Base-by-base conservation (phyloP, 2,888 invertebrate species). In the Diadegma fenestrale region DNA sequence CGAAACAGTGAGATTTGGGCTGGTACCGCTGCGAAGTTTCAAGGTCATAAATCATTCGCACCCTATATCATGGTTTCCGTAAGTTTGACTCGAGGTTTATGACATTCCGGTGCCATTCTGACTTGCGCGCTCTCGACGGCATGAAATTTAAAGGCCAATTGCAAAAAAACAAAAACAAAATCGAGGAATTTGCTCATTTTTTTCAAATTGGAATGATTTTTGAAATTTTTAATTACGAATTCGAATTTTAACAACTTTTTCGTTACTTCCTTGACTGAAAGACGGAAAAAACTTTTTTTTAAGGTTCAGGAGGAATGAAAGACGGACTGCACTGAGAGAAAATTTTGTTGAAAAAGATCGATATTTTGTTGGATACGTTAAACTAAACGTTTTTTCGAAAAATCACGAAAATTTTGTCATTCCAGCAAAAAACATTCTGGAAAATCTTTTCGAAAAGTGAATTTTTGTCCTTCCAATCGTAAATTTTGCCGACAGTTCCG, bases 1-100 rank as follows among this genome's bases (percentile, higher is more conserved):
- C 26, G 58, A 58, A 26, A 58, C 48, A 51, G 43, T 33, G n/a
- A 17, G 33, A n/a, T 41, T 45, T n/a, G 5, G n/a, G 58, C 81
- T 75, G 81, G 81, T 81, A 82, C 76, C 82, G 76, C 72, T 68
- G 72, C 30, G 73, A 37, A 10, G 37, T 61, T 26, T 30, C 69
- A 5, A 48, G 19, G 30, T 51, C 45, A 12, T 77, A 71, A 82
- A 82, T 82, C 76, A 54, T 54, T 76, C 30, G 45, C 19, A 48
- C 33, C 33, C 33, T 48, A 61, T 48, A 61, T 22, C 30, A 75
- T 61, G 33, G 10, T 37, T 14, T 4, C 26, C 10, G 30, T 3
- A 61, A 54, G 14, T 69, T 66, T n/a, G 51, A 17, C 30, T 12
- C 4, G 14, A 22, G 30, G n/a, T 48, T n/a, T 45, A 30, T 51